Percentiles rank a stretch among this genome's conserved stretches.
phyloP scores from a whole-genome alignment of 2,888 invertebrate genomes.

The Scaptomyza cyrtandrae region DNA sequence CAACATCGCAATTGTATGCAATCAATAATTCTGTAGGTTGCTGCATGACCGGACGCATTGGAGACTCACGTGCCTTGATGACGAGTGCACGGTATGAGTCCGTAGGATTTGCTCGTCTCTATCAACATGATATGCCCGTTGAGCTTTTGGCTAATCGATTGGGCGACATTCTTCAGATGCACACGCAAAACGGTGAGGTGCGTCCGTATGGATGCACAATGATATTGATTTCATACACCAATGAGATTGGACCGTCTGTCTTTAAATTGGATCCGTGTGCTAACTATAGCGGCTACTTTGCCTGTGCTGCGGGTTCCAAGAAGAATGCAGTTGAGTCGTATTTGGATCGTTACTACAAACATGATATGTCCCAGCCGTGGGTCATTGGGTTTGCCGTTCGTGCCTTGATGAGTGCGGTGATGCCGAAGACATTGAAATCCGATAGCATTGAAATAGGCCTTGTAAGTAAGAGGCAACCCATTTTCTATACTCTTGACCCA shows the following conservation, averaged over 20 bases:
- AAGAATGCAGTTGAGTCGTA: not conserved
- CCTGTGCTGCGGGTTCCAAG: not conserved
- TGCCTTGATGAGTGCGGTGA: not conserved
- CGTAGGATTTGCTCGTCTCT: accelerated
- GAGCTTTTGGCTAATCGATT: not conserved
- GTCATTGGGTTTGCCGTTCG: not conserved
- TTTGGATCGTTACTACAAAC: not conserved
- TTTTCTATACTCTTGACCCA: not conserved
- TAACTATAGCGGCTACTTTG: not conserved
- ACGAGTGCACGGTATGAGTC: not conserved
- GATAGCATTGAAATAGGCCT: not conserved
- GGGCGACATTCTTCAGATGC: not conserved
- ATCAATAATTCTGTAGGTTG: not conserved
- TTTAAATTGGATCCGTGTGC: not conserved
- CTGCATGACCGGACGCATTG: not conserved
- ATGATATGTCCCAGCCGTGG: not conserved
- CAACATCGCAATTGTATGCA: not conserved
- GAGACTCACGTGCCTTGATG: not conserved
- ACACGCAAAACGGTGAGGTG: not conserved
- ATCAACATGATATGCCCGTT: not conserved
- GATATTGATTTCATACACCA: not conserved
- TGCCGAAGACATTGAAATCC: not conserved
- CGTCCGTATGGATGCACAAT: not conserved
- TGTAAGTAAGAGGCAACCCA: not conserved
- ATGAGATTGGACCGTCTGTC: not conserved